Base-by-base conservation (phyloP, 2,113 vertebrate genomes). In the Cyanistes caeruleus region DNA sequence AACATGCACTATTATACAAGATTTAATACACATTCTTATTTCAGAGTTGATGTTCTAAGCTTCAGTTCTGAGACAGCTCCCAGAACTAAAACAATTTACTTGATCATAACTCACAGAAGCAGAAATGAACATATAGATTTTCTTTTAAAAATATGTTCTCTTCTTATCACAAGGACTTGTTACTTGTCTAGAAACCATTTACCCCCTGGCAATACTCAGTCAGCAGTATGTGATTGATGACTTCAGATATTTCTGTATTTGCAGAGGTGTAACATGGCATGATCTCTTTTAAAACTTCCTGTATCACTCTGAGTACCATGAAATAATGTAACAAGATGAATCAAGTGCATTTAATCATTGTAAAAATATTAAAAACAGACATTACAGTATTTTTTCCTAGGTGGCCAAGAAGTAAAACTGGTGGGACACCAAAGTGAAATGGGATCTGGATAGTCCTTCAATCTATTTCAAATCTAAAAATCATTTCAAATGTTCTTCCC, bases 21-120 rank as follows among this genome's bases (percentile, higher is more conserved):
- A 80, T 77, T 84, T 87, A 88, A 94, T 76, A 65, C 31, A 93
- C 78, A 96, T 52, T 69, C 28, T 81, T 81, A 91, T 58, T 94
- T 90, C 78, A 81, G 64, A 90, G 59, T 74, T 76, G 69, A 85
- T 20, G 17, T 24, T 67, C 24, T 74, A 73, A 74, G 35, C 44
- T 78, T 91, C 84, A 82, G 73, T 95, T 93, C 87, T 52, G 43
- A 87, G 67, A 91, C 3, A 83, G 55, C 30, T 62, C 48, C 74
- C 17, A 59, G 59, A 93, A 93, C 48, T 70, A 30, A 52, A 91
- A 84, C 25, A 87, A 87, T 76, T 91, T 73, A 89, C 59, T 31
- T 86, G 51, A 59, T 65, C 63, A 16, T 60, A 95, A 55, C 23
- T 35, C 59, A 91, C 67, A 88, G 63, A 90, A 81, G 28, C 19